These are phyloP conservation scores for Garrulus glandarius DNA, from an alignment of 2,797 vertebrate species.

Conservation along the genomic window DNA sequence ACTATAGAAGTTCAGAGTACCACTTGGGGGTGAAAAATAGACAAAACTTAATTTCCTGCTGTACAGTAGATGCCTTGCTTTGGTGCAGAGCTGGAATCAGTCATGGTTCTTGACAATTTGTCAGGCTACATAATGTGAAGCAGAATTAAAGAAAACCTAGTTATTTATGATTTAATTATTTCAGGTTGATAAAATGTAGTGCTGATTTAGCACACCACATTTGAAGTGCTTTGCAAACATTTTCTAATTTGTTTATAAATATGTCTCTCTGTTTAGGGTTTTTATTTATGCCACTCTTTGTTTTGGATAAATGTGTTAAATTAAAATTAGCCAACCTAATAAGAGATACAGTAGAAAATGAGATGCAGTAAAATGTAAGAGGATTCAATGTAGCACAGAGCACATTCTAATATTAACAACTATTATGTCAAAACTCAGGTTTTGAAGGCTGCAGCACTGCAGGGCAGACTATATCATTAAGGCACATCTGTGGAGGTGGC, in stretches of 20 bases:
- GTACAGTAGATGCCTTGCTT: not conserved
- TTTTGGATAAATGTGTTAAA: constrained; percentile 14
- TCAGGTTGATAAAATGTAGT: not conserved
- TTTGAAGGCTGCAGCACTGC: not conserved
- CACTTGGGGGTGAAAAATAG: constrained; percentile 8
- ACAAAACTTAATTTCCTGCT: not conserved
- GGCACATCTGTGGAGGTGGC: not conserved
- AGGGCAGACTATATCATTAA: not conserved
- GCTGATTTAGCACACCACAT: not conserved
- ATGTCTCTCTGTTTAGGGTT: not conserved
- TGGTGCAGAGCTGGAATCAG: not conserved
- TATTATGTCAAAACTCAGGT: not conserved
- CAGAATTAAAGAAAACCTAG: not conserved
- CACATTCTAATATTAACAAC: not conserved
- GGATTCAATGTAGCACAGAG: not conserved
- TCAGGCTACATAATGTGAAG: not conserved
- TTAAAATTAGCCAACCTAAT: not conserved
- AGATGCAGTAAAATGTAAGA: not conserved
- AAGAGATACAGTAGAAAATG: not conserved
- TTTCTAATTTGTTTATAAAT: constrained; percentile 4
- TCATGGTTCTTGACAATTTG: not conserved
- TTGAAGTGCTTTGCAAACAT: not conserved
- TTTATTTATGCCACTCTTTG: not conserved
- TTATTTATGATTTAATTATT: constrained; percentile 34
- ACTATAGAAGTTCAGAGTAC: constrained; percentile 1